A percentile compares a stretch with the other conserved stretches of the same genome.
phyloP scores from a whole-genome alignment of 2,113 vertebrate species.

The Edolisoma coerulescens region DNA sequence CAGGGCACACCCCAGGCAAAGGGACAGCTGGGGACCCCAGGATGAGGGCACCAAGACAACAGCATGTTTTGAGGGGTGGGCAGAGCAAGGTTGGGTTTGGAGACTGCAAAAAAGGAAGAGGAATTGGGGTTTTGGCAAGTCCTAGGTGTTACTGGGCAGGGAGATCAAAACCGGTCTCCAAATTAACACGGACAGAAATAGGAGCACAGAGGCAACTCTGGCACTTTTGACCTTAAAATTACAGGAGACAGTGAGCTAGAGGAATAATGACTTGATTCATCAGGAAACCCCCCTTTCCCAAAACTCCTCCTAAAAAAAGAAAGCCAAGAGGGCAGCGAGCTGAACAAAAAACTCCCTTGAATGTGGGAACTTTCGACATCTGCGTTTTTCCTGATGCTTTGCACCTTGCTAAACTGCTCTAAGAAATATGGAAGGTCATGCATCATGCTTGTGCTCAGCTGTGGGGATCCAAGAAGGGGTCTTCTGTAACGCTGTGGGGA shows the following conservation, averaged over 20 bases:
- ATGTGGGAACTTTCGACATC: neutral
- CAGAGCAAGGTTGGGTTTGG: neutral
- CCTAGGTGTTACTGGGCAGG: neutral
- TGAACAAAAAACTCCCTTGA: neutral
- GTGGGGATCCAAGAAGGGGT: neutral
- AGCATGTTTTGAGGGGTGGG: neutral
- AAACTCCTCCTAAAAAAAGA: neutral
- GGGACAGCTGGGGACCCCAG: neutral
- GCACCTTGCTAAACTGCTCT: neutral
- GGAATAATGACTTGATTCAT: neutral
- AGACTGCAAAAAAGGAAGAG: neutral
- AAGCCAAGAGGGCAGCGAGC: neutral
- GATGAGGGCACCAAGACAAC: accelerated
- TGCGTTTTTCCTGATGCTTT: neutral
- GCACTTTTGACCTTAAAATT: neutral
- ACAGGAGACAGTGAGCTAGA: neutral
- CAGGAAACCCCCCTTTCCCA: neutral
- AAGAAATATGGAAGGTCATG: neutral
- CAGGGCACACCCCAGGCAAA: neutral
- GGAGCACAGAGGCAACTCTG: neutral
- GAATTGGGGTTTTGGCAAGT: neutral
- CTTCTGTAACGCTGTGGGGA: neutral
- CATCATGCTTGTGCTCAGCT: neutral
- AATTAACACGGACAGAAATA: neutral
- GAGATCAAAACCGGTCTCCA: neutral